These are phyloP conservation scores for Mohoua ochrocephala DNA, from an alignment of 2,113 vertebrate genomes.

Conservation along the genomic window DNA sequence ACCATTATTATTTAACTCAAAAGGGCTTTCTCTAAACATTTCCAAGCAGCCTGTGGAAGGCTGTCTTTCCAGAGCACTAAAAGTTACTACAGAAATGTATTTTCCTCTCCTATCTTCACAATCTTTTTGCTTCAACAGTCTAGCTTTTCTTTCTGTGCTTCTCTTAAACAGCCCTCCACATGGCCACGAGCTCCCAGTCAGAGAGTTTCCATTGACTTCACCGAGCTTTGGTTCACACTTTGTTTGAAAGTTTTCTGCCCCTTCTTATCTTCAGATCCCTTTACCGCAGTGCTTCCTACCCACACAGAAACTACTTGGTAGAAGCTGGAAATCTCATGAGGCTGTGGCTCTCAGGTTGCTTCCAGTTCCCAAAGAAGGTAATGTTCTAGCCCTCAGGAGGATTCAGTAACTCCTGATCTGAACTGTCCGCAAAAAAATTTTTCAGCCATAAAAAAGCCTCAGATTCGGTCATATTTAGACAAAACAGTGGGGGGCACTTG, in stretches of 20 bases:
- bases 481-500: background rate
- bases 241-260: background rate
- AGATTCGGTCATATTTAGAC: background rate
- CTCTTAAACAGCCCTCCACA: background rate
- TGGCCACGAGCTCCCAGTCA: background rate
- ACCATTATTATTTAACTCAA: background rate
- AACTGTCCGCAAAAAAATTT: background rate
- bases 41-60: background rate
- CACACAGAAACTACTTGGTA: background rate
- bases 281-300: background rate
- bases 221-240: background rate
- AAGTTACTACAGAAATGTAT: background rate
- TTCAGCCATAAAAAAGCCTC: background rate
- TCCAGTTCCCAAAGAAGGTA: background rate
- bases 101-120: background rate
- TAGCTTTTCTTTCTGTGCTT: background rate
- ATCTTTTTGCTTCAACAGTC: background rate
- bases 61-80: background rate
- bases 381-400: background rate
- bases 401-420: background rate
- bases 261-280: slow-evolving; percentile 32
- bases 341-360: background rate
- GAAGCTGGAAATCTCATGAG: slow-evolving; percentile 1
- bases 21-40: background rate
- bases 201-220: slow-evolving; percentile 42